phyloP scores from a whole-genome alignment of 1,140 invertebrate species.

The Aphaenogaster floridana region DNA sequence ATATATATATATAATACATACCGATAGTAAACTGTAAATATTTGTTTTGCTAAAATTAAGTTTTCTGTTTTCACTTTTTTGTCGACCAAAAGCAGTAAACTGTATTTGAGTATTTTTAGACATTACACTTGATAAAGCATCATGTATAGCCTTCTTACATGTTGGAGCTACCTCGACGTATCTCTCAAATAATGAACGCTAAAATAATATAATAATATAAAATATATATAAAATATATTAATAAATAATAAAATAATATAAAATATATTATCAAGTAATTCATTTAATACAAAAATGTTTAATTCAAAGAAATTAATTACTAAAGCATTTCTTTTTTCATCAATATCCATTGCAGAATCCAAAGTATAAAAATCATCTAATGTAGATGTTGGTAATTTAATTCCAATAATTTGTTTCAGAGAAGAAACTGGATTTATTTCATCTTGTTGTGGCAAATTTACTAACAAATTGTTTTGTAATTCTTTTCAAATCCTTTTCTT shows the following conservation, averaged over 20 bases:
- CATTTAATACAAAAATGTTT: neutral
- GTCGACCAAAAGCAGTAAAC: neutral
- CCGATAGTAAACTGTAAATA: neutral
- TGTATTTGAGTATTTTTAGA: neutral
- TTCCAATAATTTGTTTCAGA: neutral
- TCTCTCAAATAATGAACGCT: neutral
- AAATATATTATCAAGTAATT: neutral
- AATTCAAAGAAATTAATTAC: constrained; percentile 3
- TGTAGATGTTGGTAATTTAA: neutral
- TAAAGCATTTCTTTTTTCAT: neutral
- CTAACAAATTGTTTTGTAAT: constrained; percentile 8
- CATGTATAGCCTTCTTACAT: neutral
- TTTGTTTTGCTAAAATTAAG: neutral
- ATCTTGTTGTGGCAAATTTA: neutral
- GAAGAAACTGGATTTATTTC: neutral
- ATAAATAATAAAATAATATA: too few relatives aligned
- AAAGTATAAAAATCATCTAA: neutral
- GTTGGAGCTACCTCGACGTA: neutral
- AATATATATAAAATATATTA: too few relatives aligned
- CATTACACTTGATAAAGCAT: neutral
- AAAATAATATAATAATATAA: neutral
- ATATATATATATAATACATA: neutral
- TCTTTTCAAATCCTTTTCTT: neutral
- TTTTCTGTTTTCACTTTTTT: constrained; percentile 4
- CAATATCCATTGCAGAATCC: neutral